Base-by-base conservation (phyloP, 2,888 invertebrate species). In the Athrips mouffetella region DNA sequence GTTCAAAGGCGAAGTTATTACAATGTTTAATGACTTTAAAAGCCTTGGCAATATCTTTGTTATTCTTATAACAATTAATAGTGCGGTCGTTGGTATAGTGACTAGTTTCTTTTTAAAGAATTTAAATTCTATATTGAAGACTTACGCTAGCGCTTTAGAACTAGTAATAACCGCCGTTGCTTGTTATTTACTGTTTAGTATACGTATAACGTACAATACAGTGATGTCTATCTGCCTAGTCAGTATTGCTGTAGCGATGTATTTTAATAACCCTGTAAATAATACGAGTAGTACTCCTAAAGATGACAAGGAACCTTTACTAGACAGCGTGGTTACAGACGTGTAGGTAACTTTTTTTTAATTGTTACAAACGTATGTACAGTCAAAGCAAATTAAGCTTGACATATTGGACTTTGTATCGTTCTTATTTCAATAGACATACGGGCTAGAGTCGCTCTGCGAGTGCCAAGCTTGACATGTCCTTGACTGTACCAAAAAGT, bases 131-230 rank as follows among this genome's bases (percentile, higher is more conserved):
- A 98, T 98, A 67, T 86, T 98, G 47, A 98, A 98, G 87, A 97
- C 97, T 0, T 98, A 98, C 80, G 98, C 98, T 1, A 96, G 97
- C 82, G 98, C 97, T 10, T 85, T 98, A 62, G 98, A 98, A 73
- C 81, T 98, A 25, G 89, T 97, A 47, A 94, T 98, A 65, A 98
- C 98, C 0, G 98, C 98, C 0, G 86, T 98, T 10, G 89, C 97
- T 0, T 96, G 96, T 64, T 96, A 94, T 89, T 72, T 96, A 42
- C 80, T 98, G 42, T 97, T 98, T 75, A 91, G 91, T 58, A 97
- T 97, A 76, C 91, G 95, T 2, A 94, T 98, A 59, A 93, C 95
- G 70, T 75, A 92, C 49, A 96, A 93, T 69, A 98, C 98, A 3
- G 85, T 94, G 1, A 60, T 95, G 53, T 93, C 97, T 6, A 97